phyloP scores from a whole-genome alignment of 2,888 invertebrate species.

The Shargacucullia verbasci region DNA sequence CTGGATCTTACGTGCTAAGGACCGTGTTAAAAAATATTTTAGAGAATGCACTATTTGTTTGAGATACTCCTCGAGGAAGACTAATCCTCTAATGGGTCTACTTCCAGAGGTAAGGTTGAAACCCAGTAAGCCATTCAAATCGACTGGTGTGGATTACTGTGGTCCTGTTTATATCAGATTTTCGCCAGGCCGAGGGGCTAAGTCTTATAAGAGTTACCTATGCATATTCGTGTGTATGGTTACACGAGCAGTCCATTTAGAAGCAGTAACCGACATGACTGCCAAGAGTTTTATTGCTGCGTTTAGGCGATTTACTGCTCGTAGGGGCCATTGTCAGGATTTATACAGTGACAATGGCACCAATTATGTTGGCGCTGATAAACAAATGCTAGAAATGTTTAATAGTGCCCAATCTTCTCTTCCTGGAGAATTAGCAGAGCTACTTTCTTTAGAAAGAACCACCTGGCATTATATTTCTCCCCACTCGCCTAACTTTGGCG shows the following conservation, averaged over 20 bases:
- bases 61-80: no score
- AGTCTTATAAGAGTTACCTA: constrained; percentile 8
- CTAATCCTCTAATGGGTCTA: no score
- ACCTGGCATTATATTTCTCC: constrained; percentile 34
- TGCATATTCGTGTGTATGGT: constrained; percentile 15
- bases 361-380: constrained; percentile 4
- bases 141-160: no score
- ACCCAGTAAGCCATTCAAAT: no score
- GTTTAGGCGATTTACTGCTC: constrained; percentile 14
- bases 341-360: constrained; percentile 28
- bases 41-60: no score
- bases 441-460: constrained; percentile 2
- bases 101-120: no score
- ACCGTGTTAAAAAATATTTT: no score
- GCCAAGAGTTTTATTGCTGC: constrained; percentile 26
- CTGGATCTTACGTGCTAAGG: no score
- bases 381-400: background rate
- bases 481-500: constrained; percentile 23
- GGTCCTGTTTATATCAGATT: no score
- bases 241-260: constrained; percentile 17
- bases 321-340: constrained; percentile 15
- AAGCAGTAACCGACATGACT: constrained; percentile 23
- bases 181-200: constrained; percentile 9
- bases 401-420: background rate
- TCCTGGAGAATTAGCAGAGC: background rate